These are phyloP conservation scores for Xiphophorus maculatus DNA, from an alignment of 2,113 vertebrate species.

Conservation along the genomic window DNA sequence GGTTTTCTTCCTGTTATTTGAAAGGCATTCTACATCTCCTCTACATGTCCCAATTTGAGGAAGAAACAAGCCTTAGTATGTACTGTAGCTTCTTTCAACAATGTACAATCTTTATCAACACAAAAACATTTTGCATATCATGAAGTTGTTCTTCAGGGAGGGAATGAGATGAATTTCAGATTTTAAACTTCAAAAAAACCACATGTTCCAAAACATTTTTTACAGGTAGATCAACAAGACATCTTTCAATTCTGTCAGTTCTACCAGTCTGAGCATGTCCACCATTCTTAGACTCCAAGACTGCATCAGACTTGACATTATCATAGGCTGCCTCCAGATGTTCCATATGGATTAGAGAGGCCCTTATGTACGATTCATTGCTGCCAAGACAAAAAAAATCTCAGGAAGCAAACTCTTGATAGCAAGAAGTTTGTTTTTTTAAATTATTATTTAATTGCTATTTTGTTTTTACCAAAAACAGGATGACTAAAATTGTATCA, in stretches of 20 bases:
- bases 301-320: constrained; percentile 34
- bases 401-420: not conserved
- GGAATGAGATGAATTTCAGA: not conserved
- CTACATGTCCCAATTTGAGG: not conserved
- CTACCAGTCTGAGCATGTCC: constrained; percentile 3
- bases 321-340: constrained; percentile 30
- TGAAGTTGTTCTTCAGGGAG: not conserved
- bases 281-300: constrained; percentile 26
- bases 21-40: not conserved
- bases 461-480: constrained; percentile 8
- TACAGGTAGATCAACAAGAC: constrained; percentile 19
- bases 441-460: constrained; percentile 29
- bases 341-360: constrained; percentile 29
- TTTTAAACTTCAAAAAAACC: not conserved
- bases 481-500: not conserved
- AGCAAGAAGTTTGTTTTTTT: constrained; percentile 1
- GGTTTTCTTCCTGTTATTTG: not conserved
- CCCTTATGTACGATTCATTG: constrained; percentile 38
- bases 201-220: not conserved
- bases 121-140: not conserved
- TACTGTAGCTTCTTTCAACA: not conserved
- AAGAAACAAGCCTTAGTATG: not conserved
- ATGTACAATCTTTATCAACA: not conserved
- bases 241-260: constrained; percentile 12
- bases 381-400: not conserved